Evolutionary conservation across 2,113 vertebrate genomes (phyloP).

Genomic region (Mystacornis crossleyi): DNA sequence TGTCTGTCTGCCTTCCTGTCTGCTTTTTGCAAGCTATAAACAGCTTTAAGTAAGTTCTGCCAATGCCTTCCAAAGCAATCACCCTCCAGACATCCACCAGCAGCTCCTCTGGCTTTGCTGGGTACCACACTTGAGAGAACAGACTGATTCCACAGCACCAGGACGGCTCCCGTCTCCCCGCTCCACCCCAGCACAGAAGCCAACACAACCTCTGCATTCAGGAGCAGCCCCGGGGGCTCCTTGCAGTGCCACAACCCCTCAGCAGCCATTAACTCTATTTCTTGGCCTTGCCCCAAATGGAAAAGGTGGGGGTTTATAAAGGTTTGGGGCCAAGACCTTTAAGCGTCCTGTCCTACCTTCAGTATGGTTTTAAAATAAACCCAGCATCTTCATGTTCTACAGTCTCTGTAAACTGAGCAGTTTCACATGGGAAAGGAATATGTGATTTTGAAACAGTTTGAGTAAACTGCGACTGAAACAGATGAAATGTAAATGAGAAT

Average conservation of each 20-base stretch:
- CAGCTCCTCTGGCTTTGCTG: not conserved
- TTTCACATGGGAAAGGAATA: not conserved
- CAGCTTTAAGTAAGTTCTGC: not conserved
- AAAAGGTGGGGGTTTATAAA: rapidly evolving
- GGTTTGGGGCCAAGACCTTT: not conserved
- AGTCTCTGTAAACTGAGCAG: not conserved
- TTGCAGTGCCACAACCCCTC: not conserved
- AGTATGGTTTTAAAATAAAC: not conserved
- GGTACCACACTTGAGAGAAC: not conserved
- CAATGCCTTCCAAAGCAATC: not conserved
- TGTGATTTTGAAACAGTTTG: not conserved
- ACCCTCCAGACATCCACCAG: not conserved
- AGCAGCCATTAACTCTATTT: not conserved
- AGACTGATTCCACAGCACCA: not conserved
- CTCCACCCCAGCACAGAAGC: not conserved
- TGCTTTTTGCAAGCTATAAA: not conserved
- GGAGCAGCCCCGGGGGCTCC: rapidly evolving
- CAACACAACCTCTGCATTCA: rapidly evolving
- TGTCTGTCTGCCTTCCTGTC: not conserved
- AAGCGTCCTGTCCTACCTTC: not conserved
- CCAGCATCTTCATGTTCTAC: rapidly evolving
- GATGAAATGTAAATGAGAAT: not conserved
- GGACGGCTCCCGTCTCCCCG: not conserved
- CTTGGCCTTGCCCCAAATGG: not conserved
- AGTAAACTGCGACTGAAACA: not conserved